These are phyloP conservation scores for Sarcophaga rosellei DNA, from an alignment of 2,888 invertebrate genomes.

Conservation along the genomic window DNA sequence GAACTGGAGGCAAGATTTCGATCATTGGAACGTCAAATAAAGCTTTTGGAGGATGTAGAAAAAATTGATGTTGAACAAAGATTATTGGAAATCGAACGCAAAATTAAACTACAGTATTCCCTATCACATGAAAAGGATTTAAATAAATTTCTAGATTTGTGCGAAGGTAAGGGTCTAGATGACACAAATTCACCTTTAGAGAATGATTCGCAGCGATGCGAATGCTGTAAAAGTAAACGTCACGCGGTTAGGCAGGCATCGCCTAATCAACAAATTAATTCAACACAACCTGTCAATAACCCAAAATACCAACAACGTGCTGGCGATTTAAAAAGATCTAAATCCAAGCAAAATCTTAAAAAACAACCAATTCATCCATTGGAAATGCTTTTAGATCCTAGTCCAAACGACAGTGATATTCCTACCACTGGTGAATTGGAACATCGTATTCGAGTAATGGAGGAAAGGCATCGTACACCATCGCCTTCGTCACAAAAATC, in stretches of 20 bases:
- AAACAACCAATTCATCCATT: conserved; percentile 76
- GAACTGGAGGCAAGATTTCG: conserved; percentile 78
- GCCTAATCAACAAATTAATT: conserved; percentile 50
- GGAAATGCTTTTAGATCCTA: conserved; percentile 77
- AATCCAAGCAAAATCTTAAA: conserved; percentile 71
- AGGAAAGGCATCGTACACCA: conserved; percentile 73
- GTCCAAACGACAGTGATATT: conserved; percentile 75
- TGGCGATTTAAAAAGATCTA: conserved; percentile 74
- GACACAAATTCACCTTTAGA: conserved; percentile 63
- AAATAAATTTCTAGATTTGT: conserved; percentile 75
- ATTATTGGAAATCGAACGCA: conserved; percentile 76
- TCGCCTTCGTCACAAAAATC: conserved; percentile 70
- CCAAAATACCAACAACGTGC: conserved; percentile 76
- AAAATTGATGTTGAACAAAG: conserved; percentile 78
- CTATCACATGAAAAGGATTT: conserved; percentile 78
- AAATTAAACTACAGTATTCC: conserved; percentile 78
- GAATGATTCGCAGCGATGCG: conserved; percentile 14
- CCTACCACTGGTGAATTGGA: conserved; percentile 78
- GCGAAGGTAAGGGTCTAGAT: conserved; percentile 76
- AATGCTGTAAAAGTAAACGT: conserved; percentile 18
- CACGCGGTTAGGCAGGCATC: conserved; percentile 31
- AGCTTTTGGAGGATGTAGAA: conserved; percentile 77
- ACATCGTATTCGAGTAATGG: conserved; percentile 77
- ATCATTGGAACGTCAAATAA: conserved; percentile 77
- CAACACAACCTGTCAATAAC: conserved; percentile 72